Evolutionary conservation across 2,797 vertebrate genomes (phyloP), one percentile per base, ranked within the genome.

Genomic region (Sorex maritimensis): DNA sequence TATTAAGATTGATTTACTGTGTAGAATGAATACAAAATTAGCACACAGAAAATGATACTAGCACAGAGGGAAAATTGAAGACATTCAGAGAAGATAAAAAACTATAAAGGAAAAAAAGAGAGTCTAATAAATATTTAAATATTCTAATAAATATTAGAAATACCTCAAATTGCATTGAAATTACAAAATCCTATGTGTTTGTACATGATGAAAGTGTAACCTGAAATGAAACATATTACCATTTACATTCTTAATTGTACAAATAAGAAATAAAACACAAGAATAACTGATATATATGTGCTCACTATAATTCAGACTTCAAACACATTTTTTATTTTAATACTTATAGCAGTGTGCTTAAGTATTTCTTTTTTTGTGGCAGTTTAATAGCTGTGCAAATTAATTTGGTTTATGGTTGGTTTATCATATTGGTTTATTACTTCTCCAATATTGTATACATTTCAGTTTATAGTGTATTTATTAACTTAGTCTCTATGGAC

Each of bases 61-160:
- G 72, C 82, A 65, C 19, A 88, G 34, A 81, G 9, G 12, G n/a
- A 86, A 78, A 86, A 65, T 82, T 30, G 65, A 49, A 69, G 75
- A n/a, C 23, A 71, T 11, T 17, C 24, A 77, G 12, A 85, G 49
- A 78, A 81, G 58, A 93, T 81, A 67, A 71, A 77, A 61, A 81
- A 61, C 4, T 2, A 6, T 26, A 67, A 89, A 63, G 9, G 8
- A 73, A 84, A 93, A 77, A 26, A 41, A 44, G 2, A 10, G 68
- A 78, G 46, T 75, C 82, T 93, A 34, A 49, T 92, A 61, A 88
- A 83, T 82, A 63, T 46, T 85, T 38, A 61, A 63, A 79, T 72
- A 78, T 49, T 77, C 2, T 13, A 78, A 24, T 75, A 74, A 41
- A 81, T 78, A 46, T 71, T 78, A 84, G 46, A 41, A 71, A 34